phyloP scores from a whole-genome alignment of 2,113 vertebrate species.

The Scomber colias region DNA sequence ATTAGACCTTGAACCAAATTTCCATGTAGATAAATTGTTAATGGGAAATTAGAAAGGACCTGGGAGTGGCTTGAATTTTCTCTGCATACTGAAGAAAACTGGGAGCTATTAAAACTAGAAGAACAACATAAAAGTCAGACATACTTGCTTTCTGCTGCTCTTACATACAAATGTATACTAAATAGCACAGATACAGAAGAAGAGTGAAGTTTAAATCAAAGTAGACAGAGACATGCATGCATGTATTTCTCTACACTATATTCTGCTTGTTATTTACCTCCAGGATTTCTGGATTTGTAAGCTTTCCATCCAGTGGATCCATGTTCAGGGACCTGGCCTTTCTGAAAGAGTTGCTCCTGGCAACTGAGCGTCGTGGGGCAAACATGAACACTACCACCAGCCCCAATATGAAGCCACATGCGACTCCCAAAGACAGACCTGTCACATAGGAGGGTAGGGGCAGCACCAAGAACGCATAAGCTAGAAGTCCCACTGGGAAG shows the following conservation, averaged over 20 bases:
- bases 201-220: too few species aligned
- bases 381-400: slow-evolving; percentile 84
- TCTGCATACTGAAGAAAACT: background rate
- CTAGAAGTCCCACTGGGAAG: slow-evolving; percentile 80
- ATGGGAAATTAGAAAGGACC: background rate
- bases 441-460: slow-evolving; percentile 88
- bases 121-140: background rate
- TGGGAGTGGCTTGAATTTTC: slow-evolving; percentile 2
- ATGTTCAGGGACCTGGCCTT: slow-evolving; percentile 38
- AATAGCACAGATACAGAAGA: too few species aligned
- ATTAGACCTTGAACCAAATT: slow-evolving; percentile 32
- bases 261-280: slow-evolving; percentile 79
- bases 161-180: too few species aligned
- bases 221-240: too few species aligned
- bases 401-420: slow-evolving; percentile 87
- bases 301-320: slow-evolving; percentile 40
- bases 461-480: slow-evolving; percentile 87
- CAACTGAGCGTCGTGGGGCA: slow-evolving; percentile 31
- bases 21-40: slow-evolving; percentile 55
- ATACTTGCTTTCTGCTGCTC: background rate
- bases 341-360: slow-evolving; percentile 31
- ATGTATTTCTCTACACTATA: too few species aligned
- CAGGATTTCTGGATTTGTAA: slow-evolving; percentile 60
- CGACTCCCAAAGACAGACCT: slow-evolving; percentile 86
- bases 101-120: background rate